Conservation (phyloP, 2,888 invertebrate genomes). For the Siphonodentalium dalli region DNA sequence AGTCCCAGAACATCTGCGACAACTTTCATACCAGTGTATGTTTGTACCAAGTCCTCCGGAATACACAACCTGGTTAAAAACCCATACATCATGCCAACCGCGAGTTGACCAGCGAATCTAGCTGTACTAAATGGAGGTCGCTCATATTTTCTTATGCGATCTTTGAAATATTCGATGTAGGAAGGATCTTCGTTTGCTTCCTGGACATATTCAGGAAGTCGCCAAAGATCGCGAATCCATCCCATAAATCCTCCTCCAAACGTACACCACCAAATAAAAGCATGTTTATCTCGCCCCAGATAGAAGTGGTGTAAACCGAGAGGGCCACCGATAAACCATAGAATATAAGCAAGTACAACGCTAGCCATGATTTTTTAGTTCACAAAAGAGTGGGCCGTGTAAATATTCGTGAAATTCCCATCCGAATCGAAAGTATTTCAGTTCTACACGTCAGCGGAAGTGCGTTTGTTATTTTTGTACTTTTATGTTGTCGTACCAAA, state of each 20-base stretch:
- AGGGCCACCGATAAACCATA: conserved; percentile 88
- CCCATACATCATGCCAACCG: conserved; percentile 47
- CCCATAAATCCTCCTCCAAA: conserved; percentile 80
- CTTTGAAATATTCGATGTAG: conserved; percentile 69
- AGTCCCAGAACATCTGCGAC: not conserved
- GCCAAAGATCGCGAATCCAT: conserved; percentile 85
- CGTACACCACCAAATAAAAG: conserved; percentile 88
- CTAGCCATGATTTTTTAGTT: too few species aligned
- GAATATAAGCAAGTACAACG: conserved; percentile 76
- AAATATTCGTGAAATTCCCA: too few species aligned
- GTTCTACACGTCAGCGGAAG: too few species aligned
- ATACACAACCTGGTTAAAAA: conserved; percentile 35
- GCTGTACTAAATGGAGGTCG: conserved; percentile 30
- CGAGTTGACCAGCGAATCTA: conserved; percentile 48
- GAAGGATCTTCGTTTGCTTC: conserved; percentile 68
- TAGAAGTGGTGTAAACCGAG: conserved; percentile 92
- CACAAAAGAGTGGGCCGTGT: too few species aligned
- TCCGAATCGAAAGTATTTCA: too few species aligned
- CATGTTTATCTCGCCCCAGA: conserved; percentile 85
- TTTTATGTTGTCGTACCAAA: too few species aligned
- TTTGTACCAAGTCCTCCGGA: conserved; percentile 28
- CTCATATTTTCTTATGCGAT: conserved; percentile 69
- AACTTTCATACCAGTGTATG: not conserved
- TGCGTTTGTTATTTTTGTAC: too few species aligned
- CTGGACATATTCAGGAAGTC: conserved; percentile 83